Evolutionary conservation across 2,113 vertebrate genomes (phyloP), one percentile per base, ranked within the genome.

Genomic region (Oryzias javanicus): DNA sequence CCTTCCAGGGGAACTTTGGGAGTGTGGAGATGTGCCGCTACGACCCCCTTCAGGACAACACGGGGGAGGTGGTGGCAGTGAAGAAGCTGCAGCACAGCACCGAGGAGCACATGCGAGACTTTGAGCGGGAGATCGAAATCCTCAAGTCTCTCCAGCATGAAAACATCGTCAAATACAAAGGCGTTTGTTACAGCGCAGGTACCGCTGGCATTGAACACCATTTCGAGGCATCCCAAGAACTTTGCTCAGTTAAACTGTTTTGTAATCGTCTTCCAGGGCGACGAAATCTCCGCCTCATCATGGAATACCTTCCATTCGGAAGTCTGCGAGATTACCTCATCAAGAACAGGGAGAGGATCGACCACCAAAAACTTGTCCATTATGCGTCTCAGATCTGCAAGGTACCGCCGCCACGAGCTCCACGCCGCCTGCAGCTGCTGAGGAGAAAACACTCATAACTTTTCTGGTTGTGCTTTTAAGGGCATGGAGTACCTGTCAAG

Each of bases 11-110:
- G 40, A 99, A 99, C 83, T 98, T 99, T 86, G 97, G 97, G 72
- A 99, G 96, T 40, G 97, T 98, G 88, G 97, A 99, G 87, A 95
- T 98, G 94, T 98, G 97, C 75, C 93, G 97, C 0, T 98, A 99
- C 8, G 97, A 99, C 79, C 97, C 96, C 0, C 92, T 98, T 4
- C 94, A 98, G 85, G 96, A 98, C 83, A 98, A 95, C 89, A 99
- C 97, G 0, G 97, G 97, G 0, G 96, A 98, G 42, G 95, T 98
- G 8, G 97, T 99, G 40, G 97, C 97, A 20, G 97, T 98, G 60
- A 98, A 99, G 72, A 99, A 98, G 64, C 92, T 99, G 3, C 97
- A 98, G 76, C 95, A 98, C 70, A 98, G 95, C 84, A 95, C 95
- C 0, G 95, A 95, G 1, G 95, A 99, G 73, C 95, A 99, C 75